Evolutionary conservation across 2,888 invertebrate genomes (phyloP), one percentile per base, ranked within the genome.

Genomic region (Tetranychus truncatus): DNA sequence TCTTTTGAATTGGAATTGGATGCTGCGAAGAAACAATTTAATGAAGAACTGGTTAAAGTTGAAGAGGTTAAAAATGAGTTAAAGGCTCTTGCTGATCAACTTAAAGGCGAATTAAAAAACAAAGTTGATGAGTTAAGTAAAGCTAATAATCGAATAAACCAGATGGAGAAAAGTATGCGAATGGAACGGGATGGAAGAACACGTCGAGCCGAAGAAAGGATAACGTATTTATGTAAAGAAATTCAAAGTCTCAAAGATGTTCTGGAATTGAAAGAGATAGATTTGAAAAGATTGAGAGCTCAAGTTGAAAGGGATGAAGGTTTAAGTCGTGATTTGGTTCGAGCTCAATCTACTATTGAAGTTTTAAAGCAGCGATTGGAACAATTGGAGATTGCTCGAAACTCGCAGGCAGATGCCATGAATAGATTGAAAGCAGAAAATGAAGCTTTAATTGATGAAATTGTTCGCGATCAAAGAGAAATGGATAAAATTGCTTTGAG

Each of bases 1-100:
- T 69, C 69, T 20, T 69, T 69, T 69, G 69, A 69, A 24, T 24
- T 69, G 21, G 69, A 69, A 69, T 21, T 69, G 34, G 69, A 69
- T 69, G 69, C 69, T 69, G 69, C 69, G 20, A 20, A 21, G 69
- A 69, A 69, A 69, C 69, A 24, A 69, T 69, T 69, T 69, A 21
- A 69, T 24, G 20, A 69, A 11, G 69, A 69, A 24, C 11, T 69
- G 11, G 20, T 7, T 24, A 20, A n/a, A 69, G 11, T 69, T 20
- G 69, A 69, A 69, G 20, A 24, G 21, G 69, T 69, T 24, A 69
- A 69, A 24, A 21, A 69, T 69, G 69, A 69, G 7, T 9, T 69
- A 11, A 69, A 69, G 20, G 6, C 11, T 24, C 20, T 69, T 18
- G 34, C 11, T 24, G 34, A 69, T 69, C 21, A n/a, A 24, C 69